phyloP scores from a whole-genome alignment of 1,140 invertebrate species.

The Teleopsis dalmanni region DNA sequence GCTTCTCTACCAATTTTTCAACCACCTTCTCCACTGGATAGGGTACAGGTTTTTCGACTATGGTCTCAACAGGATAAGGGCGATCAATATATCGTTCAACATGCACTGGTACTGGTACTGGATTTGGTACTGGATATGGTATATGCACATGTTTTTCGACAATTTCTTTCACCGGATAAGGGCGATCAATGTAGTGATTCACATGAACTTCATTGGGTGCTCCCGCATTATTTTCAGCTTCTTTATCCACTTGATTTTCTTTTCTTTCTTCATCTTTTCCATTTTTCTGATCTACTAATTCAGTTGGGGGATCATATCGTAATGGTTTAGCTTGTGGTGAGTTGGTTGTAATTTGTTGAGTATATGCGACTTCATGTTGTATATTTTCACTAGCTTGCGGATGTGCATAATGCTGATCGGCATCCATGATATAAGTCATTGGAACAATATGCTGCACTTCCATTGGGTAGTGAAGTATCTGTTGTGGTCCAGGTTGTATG shows the following conservation, averaged over 20 bases:
- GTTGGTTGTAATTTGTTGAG: neutral
- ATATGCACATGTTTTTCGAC: slow-evolving; percentile 48
- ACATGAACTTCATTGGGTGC: slow-evolving; percentile 5
- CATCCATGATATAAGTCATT: slow-evolving; percentile 10
- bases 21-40: slow-evolving; percentile 45
- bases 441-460: slow-evolving; percentile 7
- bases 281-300: neutral
- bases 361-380: neutral
- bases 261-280: slow-evolving; percentile 29
- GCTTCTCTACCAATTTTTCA: slow-evolving; percentile 37
- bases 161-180: slow-evolving; percentile 49
- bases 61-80: slow-evolving; percentile 42
- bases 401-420: neutral
- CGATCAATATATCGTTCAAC: slow-evolving; percentile 46
- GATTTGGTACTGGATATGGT: slow-evolving; percentile 49
- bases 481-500: neutral
- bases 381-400: neutral
- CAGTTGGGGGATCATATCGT: neutral
- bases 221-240: slow-evolving; percentile 16
- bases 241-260: slow-evolving; percentile 32
- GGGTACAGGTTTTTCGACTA: slow-evolving; percentile 42
- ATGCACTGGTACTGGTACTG: slow-evolving; percentile 47
- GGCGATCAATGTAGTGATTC: slow-evolving; percentile 43
- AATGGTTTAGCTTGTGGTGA: neutral
- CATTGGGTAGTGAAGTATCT: neutral